Percentiles rank a stretch among this genome's conserved stretches.
Conservation (phyloP, 1,140 invertebrate species). For the Steinernema khuongi region DNA sequence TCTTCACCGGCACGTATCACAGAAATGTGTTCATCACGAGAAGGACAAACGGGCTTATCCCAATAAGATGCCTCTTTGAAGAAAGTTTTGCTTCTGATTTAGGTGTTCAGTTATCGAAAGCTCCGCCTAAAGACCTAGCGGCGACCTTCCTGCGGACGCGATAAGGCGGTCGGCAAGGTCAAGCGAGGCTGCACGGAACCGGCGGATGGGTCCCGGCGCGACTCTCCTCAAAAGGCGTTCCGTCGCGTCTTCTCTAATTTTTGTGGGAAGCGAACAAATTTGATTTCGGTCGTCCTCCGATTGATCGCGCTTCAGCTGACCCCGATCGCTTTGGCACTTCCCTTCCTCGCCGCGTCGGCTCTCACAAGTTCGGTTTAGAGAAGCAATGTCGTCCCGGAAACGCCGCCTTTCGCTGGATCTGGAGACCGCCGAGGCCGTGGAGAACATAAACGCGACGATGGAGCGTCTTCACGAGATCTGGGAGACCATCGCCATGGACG, state of each 20-base stretch:
- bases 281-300: neutral
- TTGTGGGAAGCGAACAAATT: constrained; percentile 15
- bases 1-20: no score
- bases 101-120: no score
- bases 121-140: no score
- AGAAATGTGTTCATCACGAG: no score
- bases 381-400: neutral
- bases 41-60: no score
- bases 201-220: neutral
- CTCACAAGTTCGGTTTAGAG: neutral
- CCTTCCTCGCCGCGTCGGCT: neutral
- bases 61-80: no score
- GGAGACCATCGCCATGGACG: neutral
- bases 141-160: no score
- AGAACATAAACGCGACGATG: neutral
- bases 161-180: no score
- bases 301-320: neutral
- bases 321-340: neutral
- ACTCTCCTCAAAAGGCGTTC: neutral
- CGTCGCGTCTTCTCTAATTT: neutral
- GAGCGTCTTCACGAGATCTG: neutral
- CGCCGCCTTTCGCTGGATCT: neutral
- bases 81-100: no score
- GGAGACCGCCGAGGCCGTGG: neutral
- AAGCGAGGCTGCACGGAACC: no score